Base-by-base conservation (phyloP, 2,888 invertebrate species). In the Diaphora mendica region DNA sequence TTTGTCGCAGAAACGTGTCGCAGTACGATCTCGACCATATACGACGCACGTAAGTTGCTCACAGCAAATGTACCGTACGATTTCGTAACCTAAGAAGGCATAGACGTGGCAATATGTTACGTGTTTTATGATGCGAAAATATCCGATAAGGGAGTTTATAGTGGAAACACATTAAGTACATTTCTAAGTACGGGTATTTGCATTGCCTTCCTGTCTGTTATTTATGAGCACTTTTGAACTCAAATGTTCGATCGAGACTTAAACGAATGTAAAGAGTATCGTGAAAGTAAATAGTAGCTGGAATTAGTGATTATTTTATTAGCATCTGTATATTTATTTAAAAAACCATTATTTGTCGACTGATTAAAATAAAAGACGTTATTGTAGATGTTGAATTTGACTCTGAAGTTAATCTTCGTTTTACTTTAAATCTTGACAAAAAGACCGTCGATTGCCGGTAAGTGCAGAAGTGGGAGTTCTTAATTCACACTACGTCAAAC, bases 61-160 rank as follows among this genome's bases (percentile, higher is more conserved):
- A 76, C 77, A 83, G 85, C 86, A 87, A 88, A 89, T 90, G 86
- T 92, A 92, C 92, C 92, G 92, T 91, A 91, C 88, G 86, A 77
- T 82, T 78, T 70, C 77, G 87, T 86, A 88, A 88, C 87, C 82
- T 87, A 84, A 89, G 89, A 90, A 88, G 77, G 72, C 72, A 76
- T 87, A 91, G 90, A 91, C 82, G 79, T 84, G 88, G 81, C 88
- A 81, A 81, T 82, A 81, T 85, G 83, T 85, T 82, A 82, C 76
- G 78, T 83, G 83, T 77, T 88, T 86, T 86, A 87, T 86, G 76
- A 79, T 79, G 75, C 75, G 75, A 79, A 76, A 81, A 72, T 79
- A 82, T 81, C 81, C 79, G 85, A 86, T 87, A 87, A 76, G 80
- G 68, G 73, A 80, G 80, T 84, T 78, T 76, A 80, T 78, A 74